Base-by-base conservation (phyloP, 2,797 vertebrate genomes). In the Labroides dimidiatus region DNA sequence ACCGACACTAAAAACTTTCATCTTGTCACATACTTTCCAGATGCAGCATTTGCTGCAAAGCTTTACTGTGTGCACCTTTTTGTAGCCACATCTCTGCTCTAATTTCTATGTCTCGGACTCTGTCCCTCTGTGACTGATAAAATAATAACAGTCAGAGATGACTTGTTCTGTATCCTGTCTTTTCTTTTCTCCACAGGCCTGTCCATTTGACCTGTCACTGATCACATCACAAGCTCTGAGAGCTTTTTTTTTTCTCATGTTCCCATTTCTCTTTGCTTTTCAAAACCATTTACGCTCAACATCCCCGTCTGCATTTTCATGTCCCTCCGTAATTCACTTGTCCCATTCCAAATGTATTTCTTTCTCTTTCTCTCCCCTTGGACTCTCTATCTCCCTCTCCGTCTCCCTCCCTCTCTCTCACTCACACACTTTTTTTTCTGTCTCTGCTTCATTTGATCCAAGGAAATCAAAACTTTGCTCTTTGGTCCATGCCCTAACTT, bases 191-290 rank as follows among this genome's bases (percentile, higher is more conserved):
- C 75, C 23, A 27, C 69, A 80, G 78, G 78, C 64, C 30, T 42
- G 42, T 77, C 62, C 55, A 52, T 85, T 72, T 80, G 82, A 85
- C 79, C 86, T 80, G 78, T 78, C 76, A 73, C 77, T 81, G 76
- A 81, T 82, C 82, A 84, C 60, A 64, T 59, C 55, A 69, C 75
- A 81, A 79, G 76, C 37, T 80, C 60, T 55, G 44, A 81, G 70
- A 65, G 74, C 69, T 42, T 71, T 19, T 72, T 71, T 19, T 72
- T 57, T 27, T 30, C 56, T 43, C 52, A 19, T 20, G 42, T 63
- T 67, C 53, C 33, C 42, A 74, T 61, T 58, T 84, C 56, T 64
- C 57, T 65, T 64, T 74, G 4, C 0, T 71, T 72, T 82, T 74
- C 49, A 45, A 52, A 81, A 72, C 54, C 66, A 71, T 77, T 85